phyloP scores from a whole-genome alignment of 2,797 vertebrate genomes.

The Amblyopsis hoosieri region DNA sequence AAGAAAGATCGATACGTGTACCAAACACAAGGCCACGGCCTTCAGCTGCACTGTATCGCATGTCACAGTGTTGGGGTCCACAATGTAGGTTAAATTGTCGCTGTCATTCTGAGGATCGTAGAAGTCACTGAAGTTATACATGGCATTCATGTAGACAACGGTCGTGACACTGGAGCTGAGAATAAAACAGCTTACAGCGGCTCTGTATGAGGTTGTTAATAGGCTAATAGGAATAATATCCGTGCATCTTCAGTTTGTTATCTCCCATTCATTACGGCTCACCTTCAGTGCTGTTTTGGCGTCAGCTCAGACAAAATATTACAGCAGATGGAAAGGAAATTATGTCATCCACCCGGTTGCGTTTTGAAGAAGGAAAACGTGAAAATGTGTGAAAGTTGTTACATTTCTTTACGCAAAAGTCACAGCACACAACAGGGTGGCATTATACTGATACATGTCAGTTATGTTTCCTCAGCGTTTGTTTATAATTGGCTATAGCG shows the following conservation, averaged over 20 bases:
- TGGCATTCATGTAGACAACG: conserved; percentile 34
- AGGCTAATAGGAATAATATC: background rate
- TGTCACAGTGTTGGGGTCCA: rapidly evolving
- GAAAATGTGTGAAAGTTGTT: conserved; percentile 11
- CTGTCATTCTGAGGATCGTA: conserved; percentile 13
- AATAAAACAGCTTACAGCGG: background rate
- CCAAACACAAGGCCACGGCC: conserved; percentile 24
- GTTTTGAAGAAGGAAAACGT: background rate
- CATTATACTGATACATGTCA: no score
- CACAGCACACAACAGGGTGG: background rate
- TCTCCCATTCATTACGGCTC: conserved; percentile 12
- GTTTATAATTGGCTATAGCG: no score
- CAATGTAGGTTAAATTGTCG: rapidly evolving
- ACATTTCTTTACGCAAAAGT: conserved; percentile 20
- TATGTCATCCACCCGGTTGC: background rate
- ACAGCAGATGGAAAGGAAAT: background rate
- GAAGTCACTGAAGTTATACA: rapidly evolving
- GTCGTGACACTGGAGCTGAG: background rate
- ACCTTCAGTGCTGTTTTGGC: conserved; percentile 26
- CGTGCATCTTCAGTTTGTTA: background rate
- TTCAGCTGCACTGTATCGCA: conserved; percentile 19
- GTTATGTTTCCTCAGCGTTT: no score
- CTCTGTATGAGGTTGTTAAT: background rate
- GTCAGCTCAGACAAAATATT: background rate
- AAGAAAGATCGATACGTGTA: conserved; percentile 64